Evolutionary conservation across 2,797 vertebrate species (phyloP).

Genomic region (Lepilemur ruficaudatus): DNA sequence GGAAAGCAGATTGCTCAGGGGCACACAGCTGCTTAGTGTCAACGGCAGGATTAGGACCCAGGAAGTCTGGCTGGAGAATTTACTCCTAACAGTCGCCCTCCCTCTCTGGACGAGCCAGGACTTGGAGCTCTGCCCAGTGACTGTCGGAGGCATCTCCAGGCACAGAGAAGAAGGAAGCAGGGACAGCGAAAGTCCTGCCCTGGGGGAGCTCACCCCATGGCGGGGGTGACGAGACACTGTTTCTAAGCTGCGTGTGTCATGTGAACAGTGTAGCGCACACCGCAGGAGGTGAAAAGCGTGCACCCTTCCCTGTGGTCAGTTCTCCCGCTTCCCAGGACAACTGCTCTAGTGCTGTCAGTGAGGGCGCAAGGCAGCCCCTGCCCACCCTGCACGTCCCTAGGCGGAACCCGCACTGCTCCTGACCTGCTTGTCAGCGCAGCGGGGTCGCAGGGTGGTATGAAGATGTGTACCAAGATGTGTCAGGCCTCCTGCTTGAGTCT

Average conservation of each 20-base stretch:
- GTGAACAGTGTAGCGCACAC: rapidly evolving
- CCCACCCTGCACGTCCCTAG: not conserved
- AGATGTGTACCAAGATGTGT: not conserved
- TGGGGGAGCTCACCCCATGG: not conserved
- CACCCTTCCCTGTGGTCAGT: not conserved
- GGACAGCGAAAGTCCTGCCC: not conserved
- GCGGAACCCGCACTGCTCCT: not conserved
- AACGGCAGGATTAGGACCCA: not conserved
- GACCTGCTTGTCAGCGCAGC: not conserved
- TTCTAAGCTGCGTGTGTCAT: rapidly evolving
- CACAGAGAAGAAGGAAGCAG: not conserved
- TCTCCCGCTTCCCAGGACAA: not conserved
- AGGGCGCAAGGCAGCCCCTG: not conserved
- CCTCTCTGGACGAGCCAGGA: not conserved
- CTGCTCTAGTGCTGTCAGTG: rapidly evolving
- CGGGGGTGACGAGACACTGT: not conserved
- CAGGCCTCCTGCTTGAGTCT: not conserved
- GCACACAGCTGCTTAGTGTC: too few relatives aligned
- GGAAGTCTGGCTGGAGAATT: not conserved
- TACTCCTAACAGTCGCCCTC: too few relatives aligned
- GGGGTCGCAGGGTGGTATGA: not conserved
- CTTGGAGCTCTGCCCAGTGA: not conserved
- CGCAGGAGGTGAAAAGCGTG: not conserved
- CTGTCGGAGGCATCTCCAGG: not conserved
- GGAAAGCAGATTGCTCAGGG: not conserved